Evolutionary conservation across 2,113 vertebrate species (phyloP), one percentile per base, ranked within the genome.

Genomic region (Recurvirostra avosetta): DNA sequence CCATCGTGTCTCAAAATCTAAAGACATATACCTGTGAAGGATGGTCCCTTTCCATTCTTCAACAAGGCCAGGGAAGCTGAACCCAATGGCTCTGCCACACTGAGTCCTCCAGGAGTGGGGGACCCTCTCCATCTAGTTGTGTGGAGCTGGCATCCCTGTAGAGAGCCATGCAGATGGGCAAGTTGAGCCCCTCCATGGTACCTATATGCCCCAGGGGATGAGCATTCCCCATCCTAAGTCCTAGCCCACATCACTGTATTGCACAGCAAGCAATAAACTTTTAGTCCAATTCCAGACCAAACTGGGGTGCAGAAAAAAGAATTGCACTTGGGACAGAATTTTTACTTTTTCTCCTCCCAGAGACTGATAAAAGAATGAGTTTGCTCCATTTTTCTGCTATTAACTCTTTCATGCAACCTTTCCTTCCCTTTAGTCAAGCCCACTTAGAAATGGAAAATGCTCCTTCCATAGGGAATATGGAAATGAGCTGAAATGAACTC

Each of bases 1-100:
- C 43, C 15, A 22, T 17, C 0, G 0, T 34, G 20, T 71, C 65
- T 22, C 0, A 0, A 87, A 91, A 71, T 34, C 45, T 53, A 78
- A 11, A 36, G 36, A 30, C 18, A 52, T 9, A 0, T 27, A 61
- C 16, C 56, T 71, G 29, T 26, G 32, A 58, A 75, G 38, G 25
- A 59, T 0, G 0, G 23, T 4, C 5, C 25, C 5, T 12, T 74
- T 85, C 30, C 36, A 10, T 45, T 50, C 70, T 55, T 53, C 72
- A 38, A 36, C 3, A 12, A 79, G 27, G 12, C 16, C 56, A 36
- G 56, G 62, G 22, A 59, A 71, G 38, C 40, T 8, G 30, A 75
- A 9, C 19, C 19, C 32, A 18, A 4, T 21, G 15, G 15, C 52
- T 88, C 40, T 75, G 66, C 30, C 29, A 30, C 4, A 12, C 4